Conservation (phyloP, 1,140 invertebrate species). For the Heliothis subflexa region DNA sequence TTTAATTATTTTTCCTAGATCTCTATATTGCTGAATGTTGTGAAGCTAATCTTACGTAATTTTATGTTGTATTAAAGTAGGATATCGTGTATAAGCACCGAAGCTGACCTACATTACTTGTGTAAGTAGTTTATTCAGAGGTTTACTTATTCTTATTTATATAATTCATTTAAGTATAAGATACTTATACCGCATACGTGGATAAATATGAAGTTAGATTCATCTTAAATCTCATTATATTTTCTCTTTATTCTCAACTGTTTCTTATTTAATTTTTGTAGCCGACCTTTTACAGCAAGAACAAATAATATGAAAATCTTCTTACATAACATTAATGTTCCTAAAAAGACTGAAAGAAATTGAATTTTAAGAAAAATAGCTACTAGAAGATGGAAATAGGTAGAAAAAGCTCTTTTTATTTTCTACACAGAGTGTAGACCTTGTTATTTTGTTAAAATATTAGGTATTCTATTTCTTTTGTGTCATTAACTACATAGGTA, state of each 20-base stretch:
- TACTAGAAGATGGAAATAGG: background rate
- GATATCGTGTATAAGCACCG: background rate
- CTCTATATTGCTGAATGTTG: background rate
- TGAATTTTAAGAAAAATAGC: conserved; percentile 9
- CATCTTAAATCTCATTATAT: background rate
- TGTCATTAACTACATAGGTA: background rate
- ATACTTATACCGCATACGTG: no score
- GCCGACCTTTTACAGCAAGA: background rate
- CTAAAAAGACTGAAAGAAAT: conserved; percentile 4
- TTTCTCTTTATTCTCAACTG: background rate
- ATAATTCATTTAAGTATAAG: no score
- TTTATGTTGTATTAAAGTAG: background rate
- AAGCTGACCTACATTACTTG: background rate
- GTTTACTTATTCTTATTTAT: no score
- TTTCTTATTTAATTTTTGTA: background rate
- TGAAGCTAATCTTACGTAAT: background rate
- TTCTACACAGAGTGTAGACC: background rate
- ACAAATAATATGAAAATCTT: conserved; percentile 1
- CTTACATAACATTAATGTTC: background rate
- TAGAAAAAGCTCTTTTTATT: background rate
- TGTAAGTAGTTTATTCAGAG: no score
- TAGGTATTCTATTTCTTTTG: background rate
- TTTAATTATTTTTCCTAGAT: background rate
- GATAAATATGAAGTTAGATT: background rate
- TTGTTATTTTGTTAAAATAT: background rate